Base-by-base conservation (phyloP, 2,888 invertebrate genomes). In the Rhimphoctona megacephalus region DNA sequence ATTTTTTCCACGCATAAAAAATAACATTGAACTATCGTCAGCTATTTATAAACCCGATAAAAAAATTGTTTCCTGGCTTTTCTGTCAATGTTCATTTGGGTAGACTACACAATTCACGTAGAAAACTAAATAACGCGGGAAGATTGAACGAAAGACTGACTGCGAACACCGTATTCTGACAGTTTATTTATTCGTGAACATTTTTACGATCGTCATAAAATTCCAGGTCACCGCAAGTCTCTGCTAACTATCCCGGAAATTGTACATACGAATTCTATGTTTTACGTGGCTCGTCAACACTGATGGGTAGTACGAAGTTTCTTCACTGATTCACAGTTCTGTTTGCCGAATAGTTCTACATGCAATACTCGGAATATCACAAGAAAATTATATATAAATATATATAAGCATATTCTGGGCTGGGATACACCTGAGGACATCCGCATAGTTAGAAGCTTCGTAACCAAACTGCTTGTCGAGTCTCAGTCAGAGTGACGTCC, bases 221-320 rank as follows among this genome's bases (percentile, higher is more conserved):
- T 61, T 67, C 46, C 36, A 36, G 57, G 69, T 61, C 52, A 22
- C 25, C 46, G 39, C 64, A 14, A 49, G 36, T 61, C 61, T 78
- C 82, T 74, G 76, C 70, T 74, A 69, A 66, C 73, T 67, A 79
- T 52, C 64, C 67, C 73, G 83, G 79, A 79, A 83, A 85, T 85
- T 83, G 52, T 52, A 70, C 36, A 52, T 66, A 82, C 19, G 22
- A 46, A 73, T 39, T 46, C 52, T 25, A 49, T 69, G 64, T 74
- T 78, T 74, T 73, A 82, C 30, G 54, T 49, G 69, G 61, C 67
- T 30, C 61, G 78, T 73, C 81, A 77, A 72, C 81, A 57, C 67
- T 30, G 61, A 64, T 43, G 81, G 17, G 19, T 54, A 54, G 52
- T 17, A 33, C 73, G 22, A 69, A 39, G 25, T 69, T 79, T 79